phyloP scores from a whole-genome alignment of 2,797 vertebrate species.

The Sternarchorhynchus goeldii region DNA sequence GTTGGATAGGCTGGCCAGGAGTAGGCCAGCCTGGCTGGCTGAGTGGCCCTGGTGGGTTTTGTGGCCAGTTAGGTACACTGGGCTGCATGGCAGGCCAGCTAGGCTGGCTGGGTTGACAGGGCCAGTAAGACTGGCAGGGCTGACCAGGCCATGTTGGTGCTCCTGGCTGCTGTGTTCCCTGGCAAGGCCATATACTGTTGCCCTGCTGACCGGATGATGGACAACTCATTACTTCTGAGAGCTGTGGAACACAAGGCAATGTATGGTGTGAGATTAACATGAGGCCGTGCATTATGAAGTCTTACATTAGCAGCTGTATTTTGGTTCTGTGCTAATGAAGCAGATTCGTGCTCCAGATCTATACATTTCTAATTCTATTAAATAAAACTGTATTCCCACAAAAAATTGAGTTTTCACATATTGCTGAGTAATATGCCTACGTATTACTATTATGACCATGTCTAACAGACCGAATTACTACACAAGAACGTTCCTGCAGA shows the following conservation, averaged over 20 bases:
- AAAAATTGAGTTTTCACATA: too few relatives aligned
- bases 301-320: neutral
- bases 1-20: conserved; percentile 41
- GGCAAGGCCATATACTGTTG: conserved; percentile 64
- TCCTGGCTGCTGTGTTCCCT: conserved; percentile 51
- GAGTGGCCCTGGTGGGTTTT: conserved; percentile 25
- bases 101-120: conserved; percentile 66
- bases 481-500: neutral
- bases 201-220: conserved; percentile 71
- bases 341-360: too few relatives aligned
- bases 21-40: conserved; percentile 40
- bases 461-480: too few relatives aligned
- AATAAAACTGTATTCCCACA: too few relatives aligned
- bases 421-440: too few relatives aligned
- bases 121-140: conserved; percentile 68
- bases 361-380: too few relatives aligned
- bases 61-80: conserved; percentile 34
- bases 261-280: neutral
- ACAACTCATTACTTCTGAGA: conserved; percentile 69
- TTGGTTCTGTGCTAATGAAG: too few relatives aligned
- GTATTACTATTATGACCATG: too few relatives aligned
- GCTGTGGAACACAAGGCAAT: conserved; percentile 46
- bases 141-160: conserved; percentile 67
- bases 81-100: conserved; percentile 45
- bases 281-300: too few relatives aligned